Base-by-base conservation (phyloP, 2,888 invertebrate genomes). In the Agonopterix alstromeriana region DNA sequence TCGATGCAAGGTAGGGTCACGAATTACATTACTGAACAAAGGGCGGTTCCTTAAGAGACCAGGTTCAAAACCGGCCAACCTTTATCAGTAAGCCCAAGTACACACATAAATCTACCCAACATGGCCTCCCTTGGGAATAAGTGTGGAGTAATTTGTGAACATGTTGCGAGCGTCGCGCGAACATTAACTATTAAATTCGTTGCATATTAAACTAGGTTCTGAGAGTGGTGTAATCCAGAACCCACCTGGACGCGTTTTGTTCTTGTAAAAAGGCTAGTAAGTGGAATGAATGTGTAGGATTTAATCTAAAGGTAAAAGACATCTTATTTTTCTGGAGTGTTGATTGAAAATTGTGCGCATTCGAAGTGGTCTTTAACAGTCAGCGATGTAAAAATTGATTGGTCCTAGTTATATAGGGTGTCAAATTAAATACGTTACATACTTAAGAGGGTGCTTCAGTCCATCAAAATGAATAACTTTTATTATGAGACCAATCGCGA, bases 161-260 rank as follows among this genome's bases (percentile, higher is more conserved):
- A 77, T 71, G 76, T 74, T 66, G 70, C 66, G 66, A 70, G 72
- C 78, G 81, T 81, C 82, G 77, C 75, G 54, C 64, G 70, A 71
- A 77, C 85, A 85, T 87, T 85, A 87, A 86, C 83, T 87, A 86
- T 87, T 87, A 86, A 87, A 86, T 83, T 87, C 87, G 85, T 85
- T 87, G 86, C 85, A 87, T 87, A 84, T 84, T 85, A 85, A 81
- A 85, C 79, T 82, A 84, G 75, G 70, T 69, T 70, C 77, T 74
- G 75, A 76, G 65, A 70, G 73, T 68, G 65, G 64, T 73, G 76
- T 80, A 80, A 81, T 81, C 73, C 70, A 71, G 70, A 64, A 66
- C 53, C 64, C 67, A 74, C 73, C 70, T 74, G 68, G 62, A 70
- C 65, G 65, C 59, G 52, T 58, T 60, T 55, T 62, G 60, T 65